Evolutionary conservation across 2,113 vertebrate species (phyloP), one percentile per base, ranked within the genome.

Genomic region (Cairina moschata): DNA sequence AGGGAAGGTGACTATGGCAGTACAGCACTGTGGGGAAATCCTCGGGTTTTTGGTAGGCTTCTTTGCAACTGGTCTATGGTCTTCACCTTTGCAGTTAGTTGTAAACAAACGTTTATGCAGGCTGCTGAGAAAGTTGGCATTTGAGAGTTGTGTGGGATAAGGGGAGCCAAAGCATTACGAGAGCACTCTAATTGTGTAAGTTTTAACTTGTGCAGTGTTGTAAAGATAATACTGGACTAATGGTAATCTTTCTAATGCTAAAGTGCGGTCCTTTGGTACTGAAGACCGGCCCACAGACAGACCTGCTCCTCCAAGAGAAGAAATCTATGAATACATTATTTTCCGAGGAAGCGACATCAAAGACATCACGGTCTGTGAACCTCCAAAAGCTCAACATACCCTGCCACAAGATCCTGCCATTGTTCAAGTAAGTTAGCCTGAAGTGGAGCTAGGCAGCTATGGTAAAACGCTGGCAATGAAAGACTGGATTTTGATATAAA

Each of bases 321-420:
- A 99, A n/a, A 97, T 99, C 66, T 99, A 99, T 36, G 99, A 99
- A 81, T 99, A 99, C 93, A 99, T 99, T 76, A 99, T 99, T 81
- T 99, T 99, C 95, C 97, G 99, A 60, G 99, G 99, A 52, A 99
- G 99, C 86, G 99, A 99, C 90, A 99, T 99, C 93, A 99, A 99
- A 92, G 99, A 99, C 62, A 99, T 99, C 42, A 98, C 98, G 5
- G 98, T 99, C 44, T 99, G 99, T 92, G 99, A 99, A 90, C 98
- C 98, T 84, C 99, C 98, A 8, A 99, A 98, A 93, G 98, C 98
- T n/a, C 98, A 98, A 62, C 99, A 99, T 84, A 95, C 98, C 32
- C 97, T 99, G 23, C 99, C 99, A 31, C 98, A 99, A 72, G 99
- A 99, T 93, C 99, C 99, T 91, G 99, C 99, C 20, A 99, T 99